Percentiles rank a stretch among this genome's conserved stretches.
Evolutionary conservation across 1,140 invertebrate genomes (phyloP).

Genomic region (Brachionus asplanchnoidis): DNA sequence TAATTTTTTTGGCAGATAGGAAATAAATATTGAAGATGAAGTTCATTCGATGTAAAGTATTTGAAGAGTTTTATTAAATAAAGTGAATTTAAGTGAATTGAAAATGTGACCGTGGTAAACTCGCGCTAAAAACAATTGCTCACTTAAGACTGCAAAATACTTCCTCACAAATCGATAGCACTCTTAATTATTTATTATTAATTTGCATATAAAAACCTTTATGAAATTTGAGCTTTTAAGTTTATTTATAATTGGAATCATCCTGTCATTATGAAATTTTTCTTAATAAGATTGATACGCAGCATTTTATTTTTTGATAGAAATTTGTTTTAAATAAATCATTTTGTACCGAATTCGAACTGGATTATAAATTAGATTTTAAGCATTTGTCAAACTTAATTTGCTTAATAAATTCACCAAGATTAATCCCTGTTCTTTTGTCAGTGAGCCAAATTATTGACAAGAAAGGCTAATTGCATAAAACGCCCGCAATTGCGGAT

Average conservation of each 20-base stretch:
- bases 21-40: background rate
- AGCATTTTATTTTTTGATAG: background rate
- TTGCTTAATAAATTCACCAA: background rate
- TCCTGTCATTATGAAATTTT: background rate
- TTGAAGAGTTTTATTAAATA: background rate
- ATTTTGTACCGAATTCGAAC: background rate
- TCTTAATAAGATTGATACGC: background rate
- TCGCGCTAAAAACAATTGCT: background rate
- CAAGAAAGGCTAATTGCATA: background rate
- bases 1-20: background rate
- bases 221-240: background rate
- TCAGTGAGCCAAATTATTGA: background rate
- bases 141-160: background rate
- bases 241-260: background rate
- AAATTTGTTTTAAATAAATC: slow-evolving; percentile 6
- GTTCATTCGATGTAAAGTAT: background rate
- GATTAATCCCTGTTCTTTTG: background rate
- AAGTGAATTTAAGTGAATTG: background rate
- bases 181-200: background rate
- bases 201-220: background rate
- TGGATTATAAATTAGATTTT: background rate
- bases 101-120: background rate
- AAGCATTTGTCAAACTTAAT: background rate
- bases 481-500: background rate
- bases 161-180: background rate